Evolutionary conservation across 2,888 invertebrate species (phyloP).

Genomic region (Aleiodes alternator): DNA sequence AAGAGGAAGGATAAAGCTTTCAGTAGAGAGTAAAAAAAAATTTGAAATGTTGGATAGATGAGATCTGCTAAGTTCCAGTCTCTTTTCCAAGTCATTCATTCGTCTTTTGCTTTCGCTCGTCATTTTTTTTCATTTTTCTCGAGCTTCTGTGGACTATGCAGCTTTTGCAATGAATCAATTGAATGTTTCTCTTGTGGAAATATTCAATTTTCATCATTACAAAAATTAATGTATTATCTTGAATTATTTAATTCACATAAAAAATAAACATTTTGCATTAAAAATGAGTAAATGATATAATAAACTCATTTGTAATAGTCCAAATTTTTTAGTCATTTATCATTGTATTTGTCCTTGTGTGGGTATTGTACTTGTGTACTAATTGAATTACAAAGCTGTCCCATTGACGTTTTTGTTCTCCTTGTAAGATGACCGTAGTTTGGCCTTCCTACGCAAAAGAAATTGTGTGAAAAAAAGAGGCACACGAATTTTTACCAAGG

Average conservation of each 20-base stretch:
- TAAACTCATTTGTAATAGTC: background rate
- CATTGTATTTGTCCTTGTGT: slow-evolving; percentile 21
- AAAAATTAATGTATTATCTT: too few species aligned
- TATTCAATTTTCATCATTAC: too few species aligned
- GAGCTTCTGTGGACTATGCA: slow-evolving; percentile 14
- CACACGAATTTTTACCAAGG: slow-evolving; percentile 15
- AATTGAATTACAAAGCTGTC: slow-evolving; percentile 43
- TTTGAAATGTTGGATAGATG: slow-evolving; percentile 11
- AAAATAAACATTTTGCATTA: too few species aligned
- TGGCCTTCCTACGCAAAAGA: background rate
- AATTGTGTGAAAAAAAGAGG: background rate
- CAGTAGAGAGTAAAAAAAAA: background rate
- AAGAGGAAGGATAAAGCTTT: slow-evolving; percentile 3
- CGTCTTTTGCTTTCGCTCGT: background rate
- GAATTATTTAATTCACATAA: too few species aligned
- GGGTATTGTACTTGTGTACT: slow-evolving; percentile 2
- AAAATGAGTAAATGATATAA: background rate
- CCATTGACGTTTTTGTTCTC: slow-evolving; percentile 33
- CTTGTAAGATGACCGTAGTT: slow-evolving; percentile 1
- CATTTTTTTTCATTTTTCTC: background rate
- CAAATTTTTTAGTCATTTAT: slow-evolving; percentile 18
- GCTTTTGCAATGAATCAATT: slow-evolving; percentile 17
- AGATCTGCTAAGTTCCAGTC: slow-evolving; percentile 10
- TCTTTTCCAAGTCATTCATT: slow-evolving; percentile 9
- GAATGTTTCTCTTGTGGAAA: slow-evolving; percentile 7